phyloP scores from a whole-genome alignment of 1,140 invertebrate species.

The Zaprionus davidi region DNA sequence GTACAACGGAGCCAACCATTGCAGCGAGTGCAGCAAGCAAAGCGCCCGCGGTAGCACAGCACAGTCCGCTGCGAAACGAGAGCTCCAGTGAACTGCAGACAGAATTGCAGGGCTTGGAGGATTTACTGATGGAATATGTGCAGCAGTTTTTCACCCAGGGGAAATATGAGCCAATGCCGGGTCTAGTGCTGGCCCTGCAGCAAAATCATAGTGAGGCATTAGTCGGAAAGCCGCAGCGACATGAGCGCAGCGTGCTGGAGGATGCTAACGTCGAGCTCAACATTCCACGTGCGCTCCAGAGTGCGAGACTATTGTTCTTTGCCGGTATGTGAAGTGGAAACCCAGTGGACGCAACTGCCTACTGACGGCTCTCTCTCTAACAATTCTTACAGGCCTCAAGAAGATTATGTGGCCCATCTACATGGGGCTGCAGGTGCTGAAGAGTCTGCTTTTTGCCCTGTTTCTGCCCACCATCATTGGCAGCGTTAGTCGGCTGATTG shows the following conservation, averaged over 20 bases:
- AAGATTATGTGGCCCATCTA: slow-evolving; percentile 91
- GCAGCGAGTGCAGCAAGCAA: slow-evolving; percentile 3
- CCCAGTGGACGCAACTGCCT: background rate
- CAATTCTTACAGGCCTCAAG: slow-evolving; percentile 86
- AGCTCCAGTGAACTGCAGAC: slow-evolving; percentile 37
- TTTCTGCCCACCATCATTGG: slow-evolving; percentile 92
- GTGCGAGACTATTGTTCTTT: slow-evolving; percentile 86
- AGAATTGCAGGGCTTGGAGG: slow-evolving; percentile 65
- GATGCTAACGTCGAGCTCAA: slow-evolving; percentile 69
- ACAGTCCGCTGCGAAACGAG: slow-evolving; percentile 3
- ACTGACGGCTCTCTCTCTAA: background rate
- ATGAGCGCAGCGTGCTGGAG: slow-evolving; percentile 40
- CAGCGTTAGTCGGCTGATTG: slow-evolving; percentile 91
- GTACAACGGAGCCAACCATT: slow-evolving; percentile 2
- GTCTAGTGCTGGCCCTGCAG: slow-evolving; percentile 69
- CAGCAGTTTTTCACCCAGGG: slow-evolving; percentile 74
- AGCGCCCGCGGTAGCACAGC: background rate
- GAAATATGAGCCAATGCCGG: slow-evolving; percentile 73
- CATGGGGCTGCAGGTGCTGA: slow-evolving; percentile 91
- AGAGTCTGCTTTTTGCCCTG: slow-evolving; percentile 91
- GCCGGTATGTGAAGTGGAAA: slow-evolving; percentile 84
- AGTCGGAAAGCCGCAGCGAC: background rate
- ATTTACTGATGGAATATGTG: slow-evolving; percentile 73
- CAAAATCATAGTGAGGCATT: slow-evolving; percentile 52
- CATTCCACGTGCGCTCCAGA: slow-evolving; percentile 83